Base-by-base conservation (phyloP, 2,888 invertebrate genomes). In the Agrilus mali region DNA sequence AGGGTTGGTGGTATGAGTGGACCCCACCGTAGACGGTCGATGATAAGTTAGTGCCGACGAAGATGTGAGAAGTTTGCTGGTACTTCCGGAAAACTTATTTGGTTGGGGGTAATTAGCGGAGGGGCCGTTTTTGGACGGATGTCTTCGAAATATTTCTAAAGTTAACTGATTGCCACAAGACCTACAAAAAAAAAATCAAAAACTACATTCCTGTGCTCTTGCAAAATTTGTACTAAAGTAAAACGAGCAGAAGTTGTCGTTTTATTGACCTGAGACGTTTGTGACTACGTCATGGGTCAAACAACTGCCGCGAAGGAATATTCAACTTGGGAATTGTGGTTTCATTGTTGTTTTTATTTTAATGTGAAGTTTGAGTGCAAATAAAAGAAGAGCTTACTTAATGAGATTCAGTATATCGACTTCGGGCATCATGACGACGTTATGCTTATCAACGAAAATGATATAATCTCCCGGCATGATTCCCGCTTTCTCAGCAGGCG, bases 381-480 rank as follows among this genome's bases (percentile, higher is more conserved):
- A 27, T 13, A 39, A 27, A 36, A 15, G 4, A 10, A 10, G 27
- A 10, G 50, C 65, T 64, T 60, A 73, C 73, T 64, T 64, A 48
- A 67, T 75, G 58, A 74, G 63, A 65, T 74, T 74, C 53, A 74
- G 63, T 53, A 74, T 72, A 68, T 82, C 81, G 55, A 82, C 78
- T 78, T 87, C 81, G 1, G 81, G 78, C 64, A 81, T 78, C 51
- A 84, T 87, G 48, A 89, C 89, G 34, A 90, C 86, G 63, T 89
- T 90, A 61, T 83, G 82, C 60, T 82, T 81, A 52, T 87, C 88
- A 43, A 89, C 86, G 66, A 89, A 89, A 50, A 90, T 87, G 49
- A 90, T 80, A 67, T 87, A 86, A 64, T 89, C 89, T 13, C 88
- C 89, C 2, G 88, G 85, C 49, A 80, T 67, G 10, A 89, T 75